A percentile compares a stretch with the other conserved stretches of the same genome.
phyloP scores from a whole-genome alignment of 2,888 invertebrate species.

The Caenorhabditis sp. region DNA sequence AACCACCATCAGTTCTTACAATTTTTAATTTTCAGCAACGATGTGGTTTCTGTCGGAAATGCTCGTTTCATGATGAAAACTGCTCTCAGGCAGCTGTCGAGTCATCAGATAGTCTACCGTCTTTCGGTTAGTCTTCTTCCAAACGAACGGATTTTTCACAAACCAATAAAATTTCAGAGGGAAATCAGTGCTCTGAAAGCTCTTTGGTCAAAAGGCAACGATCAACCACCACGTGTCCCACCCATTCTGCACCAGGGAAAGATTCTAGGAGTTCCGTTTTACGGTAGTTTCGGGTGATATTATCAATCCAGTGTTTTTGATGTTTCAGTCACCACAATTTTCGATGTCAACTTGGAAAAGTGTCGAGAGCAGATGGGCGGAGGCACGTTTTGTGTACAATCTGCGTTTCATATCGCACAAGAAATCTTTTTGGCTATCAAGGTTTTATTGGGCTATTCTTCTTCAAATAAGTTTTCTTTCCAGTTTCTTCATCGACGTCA shows the following conservation, averaged over 20 bases:
- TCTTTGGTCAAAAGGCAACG: constrained; percentile 25
- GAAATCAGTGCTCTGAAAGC: constrained; percentile 46
- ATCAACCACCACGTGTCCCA: constrained; percentile 37
- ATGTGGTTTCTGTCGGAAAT: constrained; percentile 47
- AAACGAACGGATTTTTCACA: background rate
- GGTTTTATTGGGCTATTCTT: background rate
- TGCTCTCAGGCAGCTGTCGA: constrained; percentile 43
- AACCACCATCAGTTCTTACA: no score
- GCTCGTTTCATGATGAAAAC: constrained; percentile 58
- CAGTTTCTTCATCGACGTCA: constrained; percentile 55
- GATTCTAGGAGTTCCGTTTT: constrained; percentile 59
- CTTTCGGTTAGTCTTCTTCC: constrained; percentile 24
- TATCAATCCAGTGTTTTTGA: no score
- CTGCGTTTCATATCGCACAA: constrained; percentile 53
- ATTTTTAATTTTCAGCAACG: constrained; percentile 47
- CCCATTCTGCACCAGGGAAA: constrained; percentile 44
- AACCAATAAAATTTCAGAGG: constrained; percentile 43
- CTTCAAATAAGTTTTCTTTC: background rate
- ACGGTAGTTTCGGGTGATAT: constrained; percentile 3
- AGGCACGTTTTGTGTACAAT: constrained; percentile 32
- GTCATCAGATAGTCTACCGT: constrained; percentile 37
- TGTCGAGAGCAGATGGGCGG: constrained; percentile 64
- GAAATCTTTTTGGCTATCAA: constrained; percentile 48
- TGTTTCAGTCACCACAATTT: constrained; percentile 54
- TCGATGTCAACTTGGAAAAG: constrained; percentile 57